Percentiles rank a stretch among this genome's conserved stretches.
Conservation (phyloP, 2,797 vertebrate species). For the Poeciliopsis turneri region DNA sequence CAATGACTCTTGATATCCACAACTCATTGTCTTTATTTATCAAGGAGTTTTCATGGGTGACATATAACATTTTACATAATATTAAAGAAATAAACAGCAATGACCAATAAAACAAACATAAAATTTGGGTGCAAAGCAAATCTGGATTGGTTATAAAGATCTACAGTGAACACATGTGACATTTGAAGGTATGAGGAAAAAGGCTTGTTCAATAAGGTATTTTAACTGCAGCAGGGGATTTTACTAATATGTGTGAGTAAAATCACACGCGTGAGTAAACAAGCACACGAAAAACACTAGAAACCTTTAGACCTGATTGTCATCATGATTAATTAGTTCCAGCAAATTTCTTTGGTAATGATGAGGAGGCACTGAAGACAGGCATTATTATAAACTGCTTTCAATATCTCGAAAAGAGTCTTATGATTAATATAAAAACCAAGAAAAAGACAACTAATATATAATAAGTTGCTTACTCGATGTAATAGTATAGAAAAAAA, state of each 20-base stretch:
- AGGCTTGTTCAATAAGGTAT: not conserved
- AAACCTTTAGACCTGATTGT: not conserved
- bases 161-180: not conserved
- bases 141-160: not conserved
- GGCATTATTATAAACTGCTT: not conserved
- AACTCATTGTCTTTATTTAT: not conserved
- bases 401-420: not conserved
- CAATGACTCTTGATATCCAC: not conserved
- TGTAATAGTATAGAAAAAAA: too few species aligned
- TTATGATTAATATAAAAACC: not conserved
- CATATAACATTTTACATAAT: not conserved
- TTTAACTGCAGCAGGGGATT: not conserved
- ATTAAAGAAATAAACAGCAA: not conserved
- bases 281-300: not conserved
- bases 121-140: not conserved
- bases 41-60: not conserved
- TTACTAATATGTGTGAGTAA: not conserved
- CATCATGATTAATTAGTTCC: not conserved
- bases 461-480: not conserved
- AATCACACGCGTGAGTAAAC: not conserved
- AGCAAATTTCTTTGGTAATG: not conserved
- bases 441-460: not conserved
- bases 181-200: not conserved
- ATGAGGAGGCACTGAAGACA: not conserved
- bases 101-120: not conserved